These are phyloP conservation scores for Girardinus metallicus DNA, from an alignment of 2,797 vertebrate genomes.

Conservation along the genomic window DNA sequence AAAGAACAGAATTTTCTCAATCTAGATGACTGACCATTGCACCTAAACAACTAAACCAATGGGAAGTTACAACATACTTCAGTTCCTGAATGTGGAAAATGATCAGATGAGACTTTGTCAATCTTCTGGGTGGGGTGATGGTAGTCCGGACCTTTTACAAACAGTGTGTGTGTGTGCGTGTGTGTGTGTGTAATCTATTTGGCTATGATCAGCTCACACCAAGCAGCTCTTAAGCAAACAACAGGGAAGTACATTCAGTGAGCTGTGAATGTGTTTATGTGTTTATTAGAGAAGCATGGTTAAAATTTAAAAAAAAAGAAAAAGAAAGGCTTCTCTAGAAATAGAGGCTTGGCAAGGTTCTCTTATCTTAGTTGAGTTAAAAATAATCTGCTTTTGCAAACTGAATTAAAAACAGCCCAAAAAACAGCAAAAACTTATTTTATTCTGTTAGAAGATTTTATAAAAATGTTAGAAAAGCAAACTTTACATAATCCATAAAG, in stretches of 20 bases:
- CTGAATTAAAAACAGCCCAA: no score
- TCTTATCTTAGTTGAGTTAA: neutral
- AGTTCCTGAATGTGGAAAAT: conserved; percentile 5
- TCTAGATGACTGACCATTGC: neutral
- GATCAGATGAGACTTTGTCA: conserved; percentile 4
- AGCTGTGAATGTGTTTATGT: neutral
- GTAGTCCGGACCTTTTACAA: conserved; percentile 26
- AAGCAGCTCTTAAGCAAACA: conserved; percentile 32
- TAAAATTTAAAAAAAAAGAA: no score
- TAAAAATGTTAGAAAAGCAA: neutral
- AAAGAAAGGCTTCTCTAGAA: neutral
- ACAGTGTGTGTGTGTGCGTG: conserved; percentile 6
- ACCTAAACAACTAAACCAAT: neutral
- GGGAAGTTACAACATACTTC: conserved; percentile 26
- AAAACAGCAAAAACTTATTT: neutral
- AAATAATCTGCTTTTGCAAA: neutral
- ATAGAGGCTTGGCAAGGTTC: neutral
- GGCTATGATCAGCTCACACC: conserved; percentile 17
- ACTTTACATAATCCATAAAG: neutral
- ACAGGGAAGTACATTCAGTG: neutral
- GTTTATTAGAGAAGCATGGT: neutral
- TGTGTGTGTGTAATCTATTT: conserved; percentile 23
- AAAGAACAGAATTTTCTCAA: neutral
- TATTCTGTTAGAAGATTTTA: neutral
- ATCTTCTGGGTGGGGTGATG: conserved; percentile 6